These are phyloP conservation scores for Penaeus vannamei DNA, from an alignment of 1,140 invertebrate genomes.

Conservation along the genomic window DNA sequence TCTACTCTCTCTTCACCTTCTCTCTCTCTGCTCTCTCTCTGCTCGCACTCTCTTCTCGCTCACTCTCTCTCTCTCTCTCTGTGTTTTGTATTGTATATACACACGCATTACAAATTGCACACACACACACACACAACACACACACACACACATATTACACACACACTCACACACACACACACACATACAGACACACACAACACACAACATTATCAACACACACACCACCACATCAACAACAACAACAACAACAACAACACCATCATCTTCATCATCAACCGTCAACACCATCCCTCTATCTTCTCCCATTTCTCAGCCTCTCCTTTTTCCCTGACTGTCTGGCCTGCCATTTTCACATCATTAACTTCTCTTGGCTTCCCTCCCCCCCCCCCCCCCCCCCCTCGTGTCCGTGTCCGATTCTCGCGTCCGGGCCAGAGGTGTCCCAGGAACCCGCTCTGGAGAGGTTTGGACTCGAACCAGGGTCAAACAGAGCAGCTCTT, in stretches of 20 bases:
- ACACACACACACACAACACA: too few species aligned
- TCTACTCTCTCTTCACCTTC: neutral
- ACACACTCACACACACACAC: neutral
- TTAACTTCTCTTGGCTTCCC: neutral
- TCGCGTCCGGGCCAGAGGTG: neutral
- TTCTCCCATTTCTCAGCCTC: neutral
- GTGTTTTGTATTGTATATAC: neutral
- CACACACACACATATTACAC: neutral
- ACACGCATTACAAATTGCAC: neutral
- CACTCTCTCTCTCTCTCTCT: neutral
- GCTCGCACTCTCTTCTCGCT: neutral
- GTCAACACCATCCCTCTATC: neutral
- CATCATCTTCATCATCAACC: neutral
- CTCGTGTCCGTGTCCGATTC: neutral
- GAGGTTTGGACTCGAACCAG: too few species aligned
- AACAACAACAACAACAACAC: too few species aligned
- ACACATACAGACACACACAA: neutral
- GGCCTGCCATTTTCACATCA: neutral
- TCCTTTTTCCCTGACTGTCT: neutral
- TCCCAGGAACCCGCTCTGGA: too few species aligned
- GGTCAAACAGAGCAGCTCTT: too few species aligned
- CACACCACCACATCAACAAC: too few species aligned
- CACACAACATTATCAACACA: too few species aligned
- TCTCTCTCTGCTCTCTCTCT: conserved; percentile 5
- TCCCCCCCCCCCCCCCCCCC: neutral